Percentiles rank a stretch among this genome's conserved stretches.
phyloP scores from a whole-genome alignment of 2,113 vertebrate genomes.

The Chaetodon auriga region DNA sequence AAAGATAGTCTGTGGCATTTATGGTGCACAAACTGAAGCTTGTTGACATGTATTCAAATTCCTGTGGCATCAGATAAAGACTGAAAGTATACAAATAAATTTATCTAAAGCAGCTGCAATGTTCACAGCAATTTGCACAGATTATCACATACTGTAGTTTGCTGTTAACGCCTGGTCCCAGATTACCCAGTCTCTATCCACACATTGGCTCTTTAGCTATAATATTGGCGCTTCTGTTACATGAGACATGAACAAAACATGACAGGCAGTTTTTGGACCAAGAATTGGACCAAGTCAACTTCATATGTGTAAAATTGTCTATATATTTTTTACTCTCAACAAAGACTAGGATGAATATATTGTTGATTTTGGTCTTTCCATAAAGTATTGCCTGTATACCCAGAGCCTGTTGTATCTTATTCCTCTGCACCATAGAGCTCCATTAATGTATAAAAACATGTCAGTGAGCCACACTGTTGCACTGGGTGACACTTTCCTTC shows the following conservation, averaged over 20 bases:
- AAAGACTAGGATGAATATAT: not conserved
- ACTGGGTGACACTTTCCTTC: not conserved
- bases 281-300: not conserved
- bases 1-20: not conserved
- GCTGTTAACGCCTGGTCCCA: not conserved
- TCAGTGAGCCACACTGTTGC: not conserved
- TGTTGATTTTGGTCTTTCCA: too few relatives aligned
- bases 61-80: not conserved
- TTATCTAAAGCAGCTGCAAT: not conserved
- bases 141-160: not conserved
- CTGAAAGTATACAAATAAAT: not conserved
- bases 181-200: too few relatives aligned
- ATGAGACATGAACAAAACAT: not conserved
- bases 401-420: not conserved
- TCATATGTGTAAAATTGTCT: too few relatives aligned
- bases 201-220: not conserved
- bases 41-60: slow-evolving; percentile 9
- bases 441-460: not conserved
- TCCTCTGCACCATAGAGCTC: not conserved
- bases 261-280: not conserved
- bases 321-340: too few relatives aligned
- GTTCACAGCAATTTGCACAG: not conserved
- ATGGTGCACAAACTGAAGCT: slow-evolving; percentile 6
- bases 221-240: not conserved
- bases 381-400: not conserved